Percentiles rank a stretch among this genome's conserved stretches.
phyloP scores from a whole-genome alignment of 2,888 invertebrate genomes.

The Heliconius erato region DNA sequence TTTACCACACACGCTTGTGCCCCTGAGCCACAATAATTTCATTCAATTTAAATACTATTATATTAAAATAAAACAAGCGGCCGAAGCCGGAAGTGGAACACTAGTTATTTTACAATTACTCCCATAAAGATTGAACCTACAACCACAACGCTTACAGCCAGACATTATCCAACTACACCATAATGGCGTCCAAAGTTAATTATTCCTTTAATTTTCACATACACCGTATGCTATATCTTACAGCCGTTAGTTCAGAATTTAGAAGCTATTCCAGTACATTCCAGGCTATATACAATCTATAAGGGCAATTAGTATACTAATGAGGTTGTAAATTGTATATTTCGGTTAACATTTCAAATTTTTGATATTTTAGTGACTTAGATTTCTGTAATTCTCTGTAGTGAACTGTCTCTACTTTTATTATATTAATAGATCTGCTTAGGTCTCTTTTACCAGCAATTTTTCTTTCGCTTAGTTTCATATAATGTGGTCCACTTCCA shows the following conservation, averaged over 20 bases:
- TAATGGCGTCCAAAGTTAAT: constrained; percentile 14
- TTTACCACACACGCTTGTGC: too few species aligned
- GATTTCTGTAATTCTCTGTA: background rate
- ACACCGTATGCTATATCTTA: constrained; percentile 41
- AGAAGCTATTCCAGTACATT: constrained; percentile 47
- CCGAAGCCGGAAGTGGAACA: background rate
- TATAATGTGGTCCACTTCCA: too few species aligned
- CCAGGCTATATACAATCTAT: constrained; percentile 45
- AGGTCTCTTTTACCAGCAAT: too few species aligned
- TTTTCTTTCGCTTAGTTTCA: too few species aligned
- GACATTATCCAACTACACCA: background rate
- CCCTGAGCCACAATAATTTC: too few species aligned
- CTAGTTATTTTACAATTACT: background rate
- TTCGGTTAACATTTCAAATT: constrained; percentile 30
- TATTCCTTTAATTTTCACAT: constrained; percentile 35
- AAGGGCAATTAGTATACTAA: constrained; percentile 51
- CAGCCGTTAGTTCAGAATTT: constrained; percentile 46
- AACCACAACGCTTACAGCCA: background rate
- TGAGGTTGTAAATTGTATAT: constrained; percentile 52
- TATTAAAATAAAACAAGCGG: too few species aligned
- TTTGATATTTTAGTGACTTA: background rate
- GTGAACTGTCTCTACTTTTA: background rate
- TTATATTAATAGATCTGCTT: too few species aligned
- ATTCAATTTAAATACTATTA: background rate
- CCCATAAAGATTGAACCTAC: background rate